phyloP scores from a whole-genome alignment of 30 jellyfish, hydroid and myxozoan species.

The Nemopilema nomurai region DNA sequence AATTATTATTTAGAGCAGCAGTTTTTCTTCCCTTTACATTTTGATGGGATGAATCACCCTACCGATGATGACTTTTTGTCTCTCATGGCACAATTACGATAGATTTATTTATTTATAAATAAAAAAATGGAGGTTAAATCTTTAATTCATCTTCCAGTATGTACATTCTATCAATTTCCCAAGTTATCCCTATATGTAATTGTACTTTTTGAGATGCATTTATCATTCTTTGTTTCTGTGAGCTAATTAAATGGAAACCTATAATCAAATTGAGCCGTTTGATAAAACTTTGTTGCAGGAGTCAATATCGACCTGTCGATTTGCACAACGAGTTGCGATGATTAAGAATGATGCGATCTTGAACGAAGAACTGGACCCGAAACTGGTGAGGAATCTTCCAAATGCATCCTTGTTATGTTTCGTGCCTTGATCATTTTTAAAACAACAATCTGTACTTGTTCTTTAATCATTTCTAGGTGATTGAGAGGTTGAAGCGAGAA shows the following conservation, averaged over 20 bases:
- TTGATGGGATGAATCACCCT: background rate
- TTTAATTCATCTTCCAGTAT: no score
- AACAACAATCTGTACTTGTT: background rate
- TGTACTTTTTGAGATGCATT: no score
- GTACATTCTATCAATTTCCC: no score
- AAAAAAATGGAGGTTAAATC: no score
- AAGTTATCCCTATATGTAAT: no score
- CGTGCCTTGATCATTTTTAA: background rate
- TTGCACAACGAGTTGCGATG: conserved; percentile 98
- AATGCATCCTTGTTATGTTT: background rate
- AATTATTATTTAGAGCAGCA: background rate
- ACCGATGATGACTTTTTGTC: no score
- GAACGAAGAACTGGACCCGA: conserved; percentile 96
- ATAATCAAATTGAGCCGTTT: background rate
- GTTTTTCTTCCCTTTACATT: background rate
- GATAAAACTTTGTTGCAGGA: conserved; percentile 60
- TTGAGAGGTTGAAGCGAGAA: conserved; percentile 84
- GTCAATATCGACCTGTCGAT: conserved; percentile 94
- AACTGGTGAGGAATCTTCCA: conserved; percentile 65
- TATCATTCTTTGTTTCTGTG: no score
- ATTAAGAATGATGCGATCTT: conserved; percentile 91
- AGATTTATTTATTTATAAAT: no score
- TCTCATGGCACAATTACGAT: no score
- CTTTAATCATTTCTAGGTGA: conserved; percentile 77
- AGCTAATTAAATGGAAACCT: no score